phyloP scores from a whole-genome alignment of 2,113 vertebrate genomes.

The Toxostoma redivivum region DNA sequence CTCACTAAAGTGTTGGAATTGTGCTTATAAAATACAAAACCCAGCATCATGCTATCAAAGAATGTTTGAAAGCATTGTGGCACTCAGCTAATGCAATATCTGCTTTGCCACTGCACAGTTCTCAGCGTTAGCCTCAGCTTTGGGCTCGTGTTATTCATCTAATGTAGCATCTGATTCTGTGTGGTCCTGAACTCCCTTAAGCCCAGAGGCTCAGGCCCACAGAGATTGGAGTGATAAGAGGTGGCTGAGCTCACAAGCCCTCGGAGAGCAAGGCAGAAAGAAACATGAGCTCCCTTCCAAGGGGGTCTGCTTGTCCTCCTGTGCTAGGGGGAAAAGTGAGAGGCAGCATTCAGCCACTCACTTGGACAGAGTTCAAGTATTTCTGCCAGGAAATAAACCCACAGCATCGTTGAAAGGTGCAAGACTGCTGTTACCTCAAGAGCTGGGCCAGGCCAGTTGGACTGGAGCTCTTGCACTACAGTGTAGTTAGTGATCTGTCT shows the following conservation, averaged over 20 bases:
- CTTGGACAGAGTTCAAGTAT: background rate
- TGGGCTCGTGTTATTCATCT: background rate
- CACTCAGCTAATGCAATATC: background rate
- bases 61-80: background rate
- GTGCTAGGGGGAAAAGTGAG: background rate
- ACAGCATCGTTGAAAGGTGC: background rate
- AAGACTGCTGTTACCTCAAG: background rate
- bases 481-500: background rate
- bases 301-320: background rate
- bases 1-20: background rate
- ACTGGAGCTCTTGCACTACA: background rate
- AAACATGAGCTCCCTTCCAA: background rate
- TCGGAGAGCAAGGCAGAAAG: background rate
- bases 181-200: constrained; percentile 36
- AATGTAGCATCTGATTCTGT: background rate
- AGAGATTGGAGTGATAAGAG: background rate
- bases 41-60: background rate
- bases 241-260: background rate
- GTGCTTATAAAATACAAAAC: background rate
- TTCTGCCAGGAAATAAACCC: background rate
- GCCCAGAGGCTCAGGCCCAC: background rate
- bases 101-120: background rate
- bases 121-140: background rate
- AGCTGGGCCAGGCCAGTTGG: background rate
- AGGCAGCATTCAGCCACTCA: background rate